Evolutionary conservation across 2,888 invertebrate species (phyloP).

Genomic region (Cyclophora albipunctata): DNA sequence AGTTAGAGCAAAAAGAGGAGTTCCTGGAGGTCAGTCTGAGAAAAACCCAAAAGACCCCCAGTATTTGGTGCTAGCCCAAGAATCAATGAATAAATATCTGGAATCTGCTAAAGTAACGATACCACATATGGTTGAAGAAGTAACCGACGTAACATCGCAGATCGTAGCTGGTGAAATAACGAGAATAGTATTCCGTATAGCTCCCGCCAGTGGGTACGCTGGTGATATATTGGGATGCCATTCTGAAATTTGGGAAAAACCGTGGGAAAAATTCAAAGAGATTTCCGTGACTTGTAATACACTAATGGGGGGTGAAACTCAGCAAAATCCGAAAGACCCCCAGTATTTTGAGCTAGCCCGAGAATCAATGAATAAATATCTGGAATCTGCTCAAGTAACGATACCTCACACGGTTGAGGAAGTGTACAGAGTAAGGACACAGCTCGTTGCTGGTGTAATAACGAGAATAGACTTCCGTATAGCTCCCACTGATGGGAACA

Average conservation of each 20-base stretch:
- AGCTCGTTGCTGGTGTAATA: no score
- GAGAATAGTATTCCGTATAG: constrained; percentile 19
- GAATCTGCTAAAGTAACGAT: constrained; percentile 3
- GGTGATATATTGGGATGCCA: constrained; percentile 18
- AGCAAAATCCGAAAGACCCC: constrained; percentile 11
- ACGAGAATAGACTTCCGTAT: constrained; percentile 72
- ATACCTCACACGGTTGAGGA: no score
- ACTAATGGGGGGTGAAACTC: not conserved
- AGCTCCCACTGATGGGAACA: constrained; percentile 55
- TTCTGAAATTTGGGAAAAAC: constrained; percentile 22
- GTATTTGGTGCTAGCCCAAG: constrained; percentile 20
- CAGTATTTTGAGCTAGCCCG: constrained; percentile 27
- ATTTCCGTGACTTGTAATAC: constrained; percentile 16
- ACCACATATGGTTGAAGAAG: constrained; percentile 7
- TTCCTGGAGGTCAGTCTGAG: constrained; percentile 19
- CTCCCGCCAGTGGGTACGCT: constrained; percentile 2
- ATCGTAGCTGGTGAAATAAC: constrained; percentile 25
- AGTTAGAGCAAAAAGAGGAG: constrained; percentile 1
- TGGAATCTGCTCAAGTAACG: no score
- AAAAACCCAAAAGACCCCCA: constrained; percentile 19
- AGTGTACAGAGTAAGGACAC: no score
- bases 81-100: constrained; percentile 23
- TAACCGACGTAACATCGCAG: constrained; percentile 25
- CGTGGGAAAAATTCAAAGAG: constrained; percentile 21
- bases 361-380: constrained; percentile 26